Evolutionary conservation across 1,140 invertebrate species (phyloP).

Genomic region (Mizuhopecten yessoensis): DNA sequence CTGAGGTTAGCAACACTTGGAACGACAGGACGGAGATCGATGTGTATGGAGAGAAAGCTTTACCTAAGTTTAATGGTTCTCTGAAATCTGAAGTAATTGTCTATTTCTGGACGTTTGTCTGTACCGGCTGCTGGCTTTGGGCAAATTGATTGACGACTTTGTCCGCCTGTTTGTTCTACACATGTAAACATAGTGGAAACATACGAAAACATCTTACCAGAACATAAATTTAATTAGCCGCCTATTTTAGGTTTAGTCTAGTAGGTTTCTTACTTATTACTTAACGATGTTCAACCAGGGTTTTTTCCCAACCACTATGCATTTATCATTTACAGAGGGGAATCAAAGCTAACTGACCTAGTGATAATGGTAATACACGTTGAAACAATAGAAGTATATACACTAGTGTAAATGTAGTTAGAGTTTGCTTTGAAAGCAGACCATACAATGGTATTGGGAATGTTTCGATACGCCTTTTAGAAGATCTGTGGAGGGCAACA

Average conservation of each 20-base stretch:
- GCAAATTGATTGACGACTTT: neutral
- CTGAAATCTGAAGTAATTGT: neutral
- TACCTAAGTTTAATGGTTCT: neutral
- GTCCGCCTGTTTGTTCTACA: neutral
- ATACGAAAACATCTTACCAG: neutral
- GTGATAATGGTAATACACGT: too few relatives aligned
- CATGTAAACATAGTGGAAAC: neutral
- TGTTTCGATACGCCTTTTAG: neutral
- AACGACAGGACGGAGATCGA: neutral
- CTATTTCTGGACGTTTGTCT: constrained; percentile 3
- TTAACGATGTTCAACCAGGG: neutral
- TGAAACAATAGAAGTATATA: too few relatives aligned
- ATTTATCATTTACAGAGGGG: too few relatives aligned
- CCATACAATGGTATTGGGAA: neutral
- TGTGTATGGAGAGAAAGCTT: neutral
- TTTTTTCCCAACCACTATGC: neutral
- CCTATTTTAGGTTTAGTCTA: neutral
- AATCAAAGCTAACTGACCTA: too few relatives aligned
- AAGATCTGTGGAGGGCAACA: neutral
- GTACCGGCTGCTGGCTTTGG: neutral
- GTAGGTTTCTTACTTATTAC: neutral
- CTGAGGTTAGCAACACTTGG: neutral
- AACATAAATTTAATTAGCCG: neutral
- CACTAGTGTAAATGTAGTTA: neutral
- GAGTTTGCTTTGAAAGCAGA: neutral